Percentiles rank a stretch among this genome's conserved stretches.
Conservation (phyloP, 2,113 vertebrate genomes). For the Nyctibius bracteatus region DNA sequence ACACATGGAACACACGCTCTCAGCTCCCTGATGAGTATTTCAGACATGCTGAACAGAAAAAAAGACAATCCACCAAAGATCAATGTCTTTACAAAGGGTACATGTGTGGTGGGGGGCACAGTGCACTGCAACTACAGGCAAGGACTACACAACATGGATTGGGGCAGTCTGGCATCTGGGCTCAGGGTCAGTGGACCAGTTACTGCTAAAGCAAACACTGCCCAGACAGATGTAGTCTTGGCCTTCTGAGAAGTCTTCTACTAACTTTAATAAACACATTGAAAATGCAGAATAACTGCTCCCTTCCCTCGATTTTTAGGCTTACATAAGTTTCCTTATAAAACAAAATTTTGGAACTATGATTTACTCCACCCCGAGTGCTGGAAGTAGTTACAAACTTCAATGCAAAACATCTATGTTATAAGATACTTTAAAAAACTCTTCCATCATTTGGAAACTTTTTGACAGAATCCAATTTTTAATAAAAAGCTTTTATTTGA, state of each 20-base stretch:
- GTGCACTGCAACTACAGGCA: fast-evolving
- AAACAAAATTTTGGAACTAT: background rate
- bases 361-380: background rate
- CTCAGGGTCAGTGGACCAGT: background rate
- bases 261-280: background rate
- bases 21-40: background rate
- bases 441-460: background rate
- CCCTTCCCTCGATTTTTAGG: background rate
- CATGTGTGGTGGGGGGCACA: fast-evolving
- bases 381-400: background rate
- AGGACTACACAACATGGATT: background rate
- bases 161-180: background rate
- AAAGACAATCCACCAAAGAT: background rate
- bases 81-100: background rate
- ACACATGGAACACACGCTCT: fast-evolving
- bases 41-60: fast-evolving
- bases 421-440: background rate
- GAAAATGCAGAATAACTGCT: background rate
- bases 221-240: background rate
- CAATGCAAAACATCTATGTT: background rate
- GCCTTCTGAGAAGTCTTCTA: background rate
- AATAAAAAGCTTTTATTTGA: conserved; percentile 1
- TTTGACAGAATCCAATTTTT: background rate
- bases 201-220: background rate
- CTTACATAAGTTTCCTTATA: background rate